Percentiles rank a stretch among this genome's conserved stretches.
These are phyloP conservation scores for Eucidaris tribuloides DNA, from an alignment of 35 echinoderm and acorn worm species.

Conservation along the genomic window DNA sequence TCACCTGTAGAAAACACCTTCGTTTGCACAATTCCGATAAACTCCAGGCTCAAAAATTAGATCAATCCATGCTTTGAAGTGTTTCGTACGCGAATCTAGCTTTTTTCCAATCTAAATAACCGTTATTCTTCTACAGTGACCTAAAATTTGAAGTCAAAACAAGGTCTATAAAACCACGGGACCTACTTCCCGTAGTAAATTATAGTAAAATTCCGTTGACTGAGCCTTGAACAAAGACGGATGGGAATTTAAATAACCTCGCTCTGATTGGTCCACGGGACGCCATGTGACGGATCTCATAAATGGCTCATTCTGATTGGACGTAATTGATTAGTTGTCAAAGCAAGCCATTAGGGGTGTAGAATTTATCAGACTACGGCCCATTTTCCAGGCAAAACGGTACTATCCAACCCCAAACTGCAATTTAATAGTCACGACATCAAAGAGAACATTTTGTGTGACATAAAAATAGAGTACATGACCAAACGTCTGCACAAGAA, in stretches of 20 bases:
- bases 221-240: conserved; percentile 94
- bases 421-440: too few species aligned
- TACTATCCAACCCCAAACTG: too few species aligned
- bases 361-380: too few species aligned
- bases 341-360: conserved; percentile 55
- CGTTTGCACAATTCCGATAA: background rate
- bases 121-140: background rate
- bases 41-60: background rate
- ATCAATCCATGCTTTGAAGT: conserved; percentile 19
- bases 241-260: conserved; percentile 72
- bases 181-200: conserved; percentile 50
- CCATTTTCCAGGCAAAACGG: too few species aligned
- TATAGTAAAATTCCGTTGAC: conserved; percentile 94
- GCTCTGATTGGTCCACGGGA: conserved; percentile 46
- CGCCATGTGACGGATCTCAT: conserved; percentile 42
- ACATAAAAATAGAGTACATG: too few species aligned
- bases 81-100: conserved; percentile 9
- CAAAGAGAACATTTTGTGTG: too few species aligned
- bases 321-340: conserved; percentile 60
- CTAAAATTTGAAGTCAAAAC: conserved; percentile 52
- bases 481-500: too few species aligned
- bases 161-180: conserved; percentile 8
- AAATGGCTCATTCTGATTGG: conserved; percentile 59
- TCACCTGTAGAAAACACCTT: conserved; percentile 31
- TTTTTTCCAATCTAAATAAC: background rate